phyloP scores from a whole-genome alignment of 2,797 vertebrate genomes.

The Pseudomugil gertrudae region DNA sequence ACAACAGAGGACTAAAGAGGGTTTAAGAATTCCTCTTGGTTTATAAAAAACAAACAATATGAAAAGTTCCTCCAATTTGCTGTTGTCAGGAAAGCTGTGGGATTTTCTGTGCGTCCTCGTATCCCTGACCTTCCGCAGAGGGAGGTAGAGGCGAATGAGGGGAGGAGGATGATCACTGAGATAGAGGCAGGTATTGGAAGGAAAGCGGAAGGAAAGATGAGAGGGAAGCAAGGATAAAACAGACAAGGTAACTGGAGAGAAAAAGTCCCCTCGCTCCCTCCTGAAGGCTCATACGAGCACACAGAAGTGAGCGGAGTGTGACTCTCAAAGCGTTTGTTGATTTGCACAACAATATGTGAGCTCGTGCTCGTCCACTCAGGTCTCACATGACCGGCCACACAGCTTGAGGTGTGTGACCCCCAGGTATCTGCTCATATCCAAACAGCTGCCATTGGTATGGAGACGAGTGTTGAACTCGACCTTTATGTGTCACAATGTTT shows the following conservation, averaged over 20 bases:
- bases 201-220: conserved; percentile 30
- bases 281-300: conserved; percentile 7
- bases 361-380: conserved; percentile 4
- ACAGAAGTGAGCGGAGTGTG: not conserved
- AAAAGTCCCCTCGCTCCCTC: conserved; percentile 18
- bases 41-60: conserved; percentile 13
- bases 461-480: conserved; percentile 36
- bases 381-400: conserved; percentile 34
- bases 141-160: conserved; percentile 9
- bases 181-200: conserved; percentile 22
- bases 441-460: conserved; percentile 51
- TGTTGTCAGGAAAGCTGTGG: conserved; percentile 39
- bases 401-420: conserved; percentile 29
- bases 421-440: conserved; percentile 44
- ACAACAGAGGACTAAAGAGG: conserved; percentile 4
- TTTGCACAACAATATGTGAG: not conserved
- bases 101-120: conserved; percentile 50
- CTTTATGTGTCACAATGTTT: conserved; percentile 30
- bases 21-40: conserved; percentile 12
- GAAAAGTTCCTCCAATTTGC: conserved; percentile 43
- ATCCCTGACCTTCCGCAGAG: conserved; percentile 59
- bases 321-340: not conserved
- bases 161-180: conserved; percentile 13
- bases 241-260: conserved; percentile 39
- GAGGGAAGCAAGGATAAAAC: conserved; percentile 30